These are phyloP conservation scores for Nasonia oneida DNA, from an alignment of 2,888 invertebrate genomes.

Conservation along the genomic window DNA sequence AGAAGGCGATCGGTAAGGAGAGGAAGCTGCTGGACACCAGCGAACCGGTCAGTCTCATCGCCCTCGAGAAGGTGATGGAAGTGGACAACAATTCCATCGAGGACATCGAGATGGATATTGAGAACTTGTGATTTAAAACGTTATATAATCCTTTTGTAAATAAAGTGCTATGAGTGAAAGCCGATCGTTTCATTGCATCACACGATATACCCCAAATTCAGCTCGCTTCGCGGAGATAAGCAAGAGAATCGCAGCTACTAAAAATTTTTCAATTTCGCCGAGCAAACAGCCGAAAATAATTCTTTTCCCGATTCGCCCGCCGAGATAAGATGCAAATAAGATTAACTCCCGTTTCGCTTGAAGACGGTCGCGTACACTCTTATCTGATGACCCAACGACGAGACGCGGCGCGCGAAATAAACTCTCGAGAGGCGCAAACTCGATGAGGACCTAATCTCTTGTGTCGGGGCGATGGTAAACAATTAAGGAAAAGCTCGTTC, in stretches of 20 bases:
- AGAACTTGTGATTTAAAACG: conserved; percentile 33
- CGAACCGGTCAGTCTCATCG: conserved; percentile 68
- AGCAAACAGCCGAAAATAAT: conserved; percentile 4
- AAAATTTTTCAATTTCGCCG: background rate
- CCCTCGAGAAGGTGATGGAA: conserved; percentile 66
- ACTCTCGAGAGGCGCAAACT: conserved; percentile 8
- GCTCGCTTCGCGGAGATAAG: too few species aligned
- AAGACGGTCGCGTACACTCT: background rate
- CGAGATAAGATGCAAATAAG: conserved; percentile 47
- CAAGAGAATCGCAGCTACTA: background rate
- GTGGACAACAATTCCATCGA: conserved; percentile 63
- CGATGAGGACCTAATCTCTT: conserved; percentile 47
- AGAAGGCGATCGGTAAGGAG: background rate
- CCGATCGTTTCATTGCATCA: too few species aligned
- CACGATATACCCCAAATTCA: too few species aligned
- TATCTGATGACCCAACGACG: background rate
- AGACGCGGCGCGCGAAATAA: background rate
- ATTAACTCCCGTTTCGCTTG: conserved; percentile 30
- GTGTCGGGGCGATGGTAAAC: conserved; percentile 36
- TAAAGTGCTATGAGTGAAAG: background rate
- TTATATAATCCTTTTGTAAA: background rate
- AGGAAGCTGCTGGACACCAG: conserved; percentile 66
- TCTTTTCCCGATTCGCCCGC: background rate
- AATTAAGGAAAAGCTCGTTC: conserved; percentile 51
- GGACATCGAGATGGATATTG: conserved; percentile 62